Base-by-base conservation (phyloP, 1,140 invertebrate species). In the Brachystomella parvula region DNA sequence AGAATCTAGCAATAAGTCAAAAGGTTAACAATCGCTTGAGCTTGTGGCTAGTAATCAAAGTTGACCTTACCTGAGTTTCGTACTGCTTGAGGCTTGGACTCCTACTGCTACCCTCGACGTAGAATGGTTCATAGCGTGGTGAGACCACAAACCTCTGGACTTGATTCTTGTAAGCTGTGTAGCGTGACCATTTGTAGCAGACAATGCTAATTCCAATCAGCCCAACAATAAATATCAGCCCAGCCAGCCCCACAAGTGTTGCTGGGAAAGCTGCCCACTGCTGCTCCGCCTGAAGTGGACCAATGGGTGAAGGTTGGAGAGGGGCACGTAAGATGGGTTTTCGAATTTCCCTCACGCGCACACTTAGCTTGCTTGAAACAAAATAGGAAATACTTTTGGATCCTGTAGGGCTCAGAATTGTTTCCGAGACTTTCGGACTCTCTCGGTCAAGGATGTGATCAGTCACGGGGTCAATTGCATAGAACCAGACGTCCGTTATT, bases 171-270 rank as follows among this genome's bases (percentile, higher is more conserved):
- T 88, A 89, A n/a, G 86, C 83, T 75, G 88, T 88, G 74, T 89
- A 90, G 70, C 88, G 90, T 63, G 90, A 89, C 90, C 92, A 94
- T 0, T 90, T 91, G 47, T 92, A 85, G 75, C 92, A 93, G 32
- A 95, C 92, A 75, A 94, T 93, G 31, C 93, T 85, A 39, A 94
- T 94, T 17, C 89, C 91, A 61, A 88, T 86, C 19, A 89, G 82
- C 1, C 89, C 89, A 26, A 94, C 82, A 2, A 95, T 81, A 21
- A 94, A 83, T 62, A 96, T 94, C 21, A 95, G 83, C 39, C 86
- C 87, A 0, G 90, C 92, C 24, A 95, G 85, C 26, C 89, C 84
- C 59, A 96, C 89, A 3, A 95, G 80, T 3, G 89, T 90, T 61
- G 90, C 90, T 9, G 90, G 91, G 73, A 92, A 89, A 2, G 90